phyloP scores from a whole-genome alignment of 2,113 vertebrate species.

The Dasyurus viverrinus region DNA sequence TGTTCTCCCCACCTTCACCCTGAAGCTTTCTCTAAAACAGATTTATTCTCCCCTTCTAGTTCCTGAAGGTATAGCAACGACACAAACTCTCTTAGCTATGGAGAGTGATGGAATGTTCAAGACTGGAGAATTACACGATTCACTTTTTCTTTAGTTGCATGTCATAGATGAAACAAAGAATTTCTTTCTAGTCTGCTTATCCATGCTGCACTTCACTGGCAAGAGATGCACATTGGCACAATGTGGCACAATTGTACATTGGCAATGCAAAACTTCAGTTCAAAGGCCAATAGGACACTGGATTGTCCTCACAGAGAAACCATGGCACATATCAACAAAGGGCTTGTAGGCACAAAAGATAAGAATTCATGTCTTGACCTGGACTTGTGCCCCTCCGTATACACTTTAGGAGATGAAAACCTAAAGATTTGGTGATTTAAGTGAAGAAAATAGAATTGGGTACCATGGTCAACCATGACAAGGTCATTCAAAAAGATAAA shows the following conservation, averaged over 20 bases:
- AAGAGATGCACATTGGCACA: neutral
- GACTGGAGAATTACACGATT: neutral
- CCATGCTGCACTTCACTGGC: neutral
- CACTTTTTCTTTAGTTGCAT: neutral
- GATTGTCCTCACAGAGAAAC: neutral
- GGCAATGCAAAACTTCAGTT: neutral
- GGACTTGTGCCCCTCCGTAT: neutral
- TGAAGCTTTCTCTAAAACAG: neutral
- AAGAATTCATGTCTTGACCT: neutral
- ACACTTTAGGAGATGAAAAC: neutral
- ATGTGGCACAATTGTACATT: too few species aligned
- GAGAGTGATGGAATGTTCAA: neutral
- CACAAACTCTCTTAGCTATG: neutral
- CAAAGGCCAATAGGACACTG: neutral
- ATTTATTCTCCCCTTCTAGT: neutral
- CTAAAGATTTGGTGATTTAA: neutral
- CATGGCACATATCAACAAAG: neutral
- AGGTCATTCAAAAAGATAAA: neutral
- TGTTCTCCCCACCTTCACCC: neutral
- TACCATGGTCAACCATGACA: neutral
- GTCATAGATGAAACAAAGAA: neutral
- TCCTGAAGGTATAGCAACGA: neutral
- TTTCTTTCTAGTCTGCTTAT: neutral
- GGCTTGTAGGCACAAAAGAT: neutral
- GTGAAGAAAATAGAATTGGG: neutral